These are phyloP conservation scores for Ganaspis brasiliensis DNA, from an alignment of 2,888 invertebrate genomes.

Conservation along the genomic window DNA sequence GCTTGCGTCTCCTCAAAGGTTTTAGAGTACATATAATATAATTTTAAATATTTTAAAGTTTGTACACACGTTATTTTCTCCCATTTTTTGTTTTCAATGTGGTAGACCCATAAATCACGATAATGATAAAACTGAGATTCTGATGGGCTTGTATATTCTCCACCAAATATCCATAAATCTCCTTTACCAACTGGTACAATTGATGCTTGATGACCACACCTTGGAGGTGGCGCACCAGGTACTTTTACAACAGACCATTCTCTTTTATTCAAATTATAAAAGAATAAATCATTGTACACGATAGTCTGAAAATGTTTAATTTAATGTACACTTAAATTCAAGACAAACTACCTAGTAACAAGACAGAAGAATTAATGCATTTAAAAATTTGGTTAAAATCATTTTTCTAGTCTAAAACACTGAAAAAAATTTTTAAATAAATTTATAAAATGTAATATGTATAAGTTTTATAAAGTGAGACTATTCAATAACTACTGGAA, in stretches of 20 bases:
- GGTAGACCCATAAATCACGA: slow-evolving; percentile 94
- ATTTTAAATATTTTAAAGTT: no score
- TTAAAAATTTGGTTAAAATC: no score
- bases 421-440: no score
- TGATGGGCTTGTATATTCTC: slow-evolving; percentile 94
- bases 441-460: no score
- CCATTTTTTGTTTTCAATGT: slow-evolving; percentile 89
- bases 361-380: no score
- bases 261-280: slow-evolving; percentile 90
- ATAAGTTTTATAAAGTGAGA: no score
- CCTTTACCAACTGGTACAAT: slow-evolving; percentile 88
- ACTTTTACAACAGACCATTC: slow-evolving; percentile 91
- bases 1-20: no score
- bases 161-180: slow-evolving; percentile 92
- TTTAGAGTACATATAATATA: no score
- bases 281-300: slow-evolving; percentile 92
- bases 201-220: slow-evolving; percentile 94
- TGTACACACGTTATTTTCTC: slow-evolving; percentile 86
- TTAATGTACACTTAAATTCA: neutral
- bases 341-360: no score
- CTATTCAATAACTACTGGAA: no score
- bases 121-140: slow-evolving; percentile 97
- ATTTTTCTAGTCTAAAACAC: no score
- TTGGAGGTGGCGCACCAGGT: slow-evolving; percentile 92
- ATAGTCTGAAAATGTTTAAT: slow-evolving; percentile 84